Conservation (phyloP, 2,888 invertebrate genomes). For the Lithodes maja region DNA sequence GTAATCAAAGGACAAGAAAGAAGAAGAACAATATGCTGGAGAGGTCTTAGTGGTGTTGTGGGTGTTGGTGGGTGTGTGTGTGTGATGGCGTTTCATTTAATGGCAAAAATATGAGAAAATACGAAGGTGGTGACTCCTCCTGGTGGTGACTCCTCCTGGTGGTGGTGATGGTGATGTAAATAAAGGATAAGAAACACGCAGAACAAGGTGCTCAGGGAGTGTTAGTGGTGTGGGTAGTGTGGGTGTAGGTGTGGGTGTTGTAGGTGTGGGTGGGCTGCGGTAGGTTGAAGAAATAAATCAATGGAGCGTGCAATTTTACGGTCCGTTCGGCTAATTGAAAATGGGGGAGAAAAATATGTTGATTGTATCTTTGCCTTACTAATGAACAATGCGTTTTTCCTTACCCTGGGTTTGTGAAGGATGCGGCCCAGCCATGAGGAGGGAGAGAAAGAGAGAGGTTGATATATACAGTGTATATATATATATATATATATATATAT, state of each 20-base stretch:
- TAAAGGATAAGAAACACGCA: neutral
- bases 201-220: neutral
- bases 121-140: too few relatives aligned
- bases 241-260: neutral
- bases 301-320: conserved; percentile 53
- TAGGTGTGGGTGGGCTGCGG: conserved; percentile 36
- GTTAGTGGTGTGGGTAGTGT: neutral
- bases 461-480: conserved; percentile 15
- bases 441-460: neutral
- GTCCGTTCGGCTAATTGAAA: conserved; percentile 41
- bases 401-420: conserved; percentile 29
- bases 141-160: neutral
- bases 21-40: neutral
- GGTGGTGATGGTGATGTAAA: neutral
- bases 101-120: too few relatives aligned
- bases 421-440: neutral
- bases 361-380: conserved; percentile 56
- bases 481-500: conserved; percentile 38
- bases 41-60: neutral
- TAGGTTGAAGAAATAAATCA: conserved; percentile 55
- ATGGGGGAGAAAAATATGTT: conserved; percentile 60
- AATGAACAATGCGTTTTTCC: conserved; percentile 39
- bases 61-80: neutral
- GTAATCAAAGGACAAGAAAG: too few relatives aligned
- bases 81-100: neutral